Evolutionary conservation across 2,888 invertebrate genomes (phyloP), one percentile per base, ranked within the genome.

Genomic region (Ryuthela nishihirai): DNA sequence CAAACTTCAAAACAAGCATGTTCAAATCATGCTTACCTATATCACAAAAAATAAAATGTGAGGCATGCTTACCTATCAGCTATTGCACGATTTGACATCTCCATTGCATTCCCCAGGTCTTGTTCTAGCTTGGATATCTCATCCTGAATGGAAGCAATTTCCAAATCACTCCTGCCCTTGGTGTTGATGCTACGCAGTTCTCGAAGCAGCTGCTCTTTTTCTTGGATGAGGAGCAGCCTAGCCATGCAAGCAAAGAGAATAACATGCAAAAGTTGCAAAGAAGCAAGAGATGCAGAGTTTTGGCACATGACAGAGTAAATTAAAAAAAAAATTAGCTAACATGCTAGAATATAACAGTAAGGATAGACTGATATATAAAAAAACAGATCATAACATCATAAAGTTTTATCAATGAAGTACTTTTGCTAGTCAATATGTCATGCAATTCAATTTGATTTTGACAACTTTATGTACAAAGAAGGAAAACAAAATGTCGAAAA

Each of bases 31-130:
- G n/a, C n/a, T n/a, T n/a, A n/a, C n/a, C n/a, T n/a, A n/a, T n/a
- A n/a, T 7, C 29, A 29, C 7, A 12, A 29, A 29, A 29, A 29
- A 29, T 12, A 29, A 29, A 29, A 29, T 29, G 29, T 29, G 29
- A 9, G 29, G 29, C 2, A 7, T 7, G n/a, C 68, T 65, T 66
- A 77, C 78, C 93, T 81, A 73, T 93, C 92, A 23, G 93, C 88
- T 71, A 95, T 94, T 67, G 92, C 91, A 70, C 90, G 85, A 73
- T 93, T 94, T 1, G 89, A 90, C 78, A 88, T 83, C 73, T 93
- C 92, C 67, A 92, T 82, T 0, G 93, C 94, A 73, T 87, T 87
- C 71, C 89, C 89, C 66, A 97, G 80, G 74, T 97, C 95, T 70
- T 87, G 85, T 73, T 95, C 91, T 55, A 97, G 80, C 72, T 87